Conservation (phyloP, 1,140 invertebrate species). For the Andricus grossulariae region DNA sequence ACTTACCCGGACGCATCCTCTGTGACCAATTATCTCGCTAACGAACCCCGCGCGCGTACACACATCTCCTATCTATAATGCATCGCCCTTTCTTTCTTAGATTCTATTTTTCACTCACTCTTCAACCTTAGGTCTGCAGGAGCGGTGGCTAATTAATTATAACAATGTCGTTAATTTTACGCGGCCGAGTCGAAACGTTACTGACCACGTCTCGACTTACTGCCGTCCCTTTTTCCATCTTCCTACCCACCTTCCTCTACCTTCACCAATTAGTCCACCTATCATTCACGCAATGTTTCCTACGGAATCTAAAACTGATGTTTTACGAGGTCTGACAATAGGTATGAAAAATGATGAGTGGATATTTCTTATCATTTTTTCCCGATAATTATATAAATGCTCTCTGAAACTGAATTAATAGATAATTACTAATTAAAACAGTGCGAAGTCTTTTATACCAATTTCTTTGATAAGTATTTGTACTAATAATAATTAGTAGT, state of each 20-base stretch:
- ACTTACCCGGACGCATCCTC: conserved; percentile 72
- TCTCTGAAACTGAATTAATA: no score
- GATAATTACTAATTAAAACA: no score
- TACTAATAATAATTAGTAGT: no score
- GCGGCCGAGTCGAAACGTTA: conserved; percentile 72
- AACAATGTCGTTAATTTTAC: conserved; percentile 75
- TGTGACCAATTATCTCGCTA: conserved; percentile 75
- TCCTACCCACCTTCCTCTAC: conserved; percentile 12
- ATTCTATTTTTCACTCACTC: conserved; percentile 38
- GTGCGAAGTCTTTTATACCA: no score
- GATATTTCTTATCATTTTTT: no score
- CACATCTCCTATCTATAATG: conserved; percentile 24
- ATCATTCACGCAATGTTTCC: conserved; percentile 17
- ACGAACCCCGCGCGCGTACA: conserved; percentile 66
- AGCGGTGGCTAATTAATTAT: conserved; percentile 72
- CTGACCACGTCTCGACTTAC: conserved; percentile 66
- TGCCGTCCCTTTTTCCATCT: conserved; percentile 46
- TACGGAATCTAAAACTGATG: conserved; percentile 12
- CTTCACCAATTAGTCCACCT: conserved; percentile 3
- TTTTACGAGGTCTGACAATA: background rate
- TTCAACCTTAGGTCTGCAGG: conserved; percentile 44
- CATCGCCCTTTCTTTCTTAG: conserved; percentile 31
- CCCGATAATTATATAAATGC: no score
- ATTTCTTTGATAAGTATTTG: no score
- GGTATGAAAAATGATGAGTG: no score